Evolutionary conservation across 30 jellyfish, hydroid and myxozoan genomes (phyloP), one percentile per base, ranked within the genome.

Genomic region (Sanderia malayensis): DNA sequence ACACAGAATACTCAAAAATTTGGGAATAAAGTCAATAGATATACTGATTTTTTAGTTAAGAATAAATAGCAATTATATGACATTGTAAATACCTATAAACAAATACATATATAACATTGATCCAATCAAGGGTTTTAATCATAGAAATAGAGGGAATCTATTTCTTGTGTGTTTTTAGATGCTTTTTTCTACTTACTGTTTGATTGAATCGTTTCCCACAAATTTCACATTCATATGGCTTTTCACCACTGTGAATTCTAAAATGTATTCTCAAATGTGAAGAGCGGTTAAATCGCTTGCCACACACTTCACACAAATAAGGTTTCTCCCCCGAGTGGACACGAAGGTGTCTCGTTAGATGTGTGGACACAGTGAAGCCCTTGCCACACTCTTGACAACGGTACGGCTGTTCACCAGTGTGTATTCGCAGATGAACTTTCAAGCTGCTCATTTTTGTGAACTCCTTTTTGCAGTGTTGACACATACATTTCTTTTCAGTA

Each of bases 311-410:
- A 46, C 92, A 80, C 31, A 68, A 29, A 31, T 68, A 80, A 20
- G 92, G 92, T 45, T 67, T 68, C 47, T 80, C 92, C 7, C 92
- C 92, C 41, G 79, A 46, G 79, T 80, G 92, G 28, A 61, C 80
- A 21, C 84, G 24, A 66, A 80, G 52, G 61, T 80, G 92, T 21
- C 92, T 58, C 37, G 84, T 80, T 34, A 80, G 23, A 46, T 80
- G 84, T 32, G 84, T 68, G 0, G 92, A 80, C 2, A 80, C 84
- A 3, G 59, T 72, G 71, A 80, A 80, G 8, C 84, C 79, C 45
- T 80, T 80, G 45, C 92, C 92, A 70, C 92, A 80, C 31, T 68
- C 84, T 47, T 68, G 84, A 59, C 92, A 80, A 25, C 67, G 65
- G 41, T 67, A 80, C 18, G 92, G 92, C 73, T 80, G 84, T 63